Base-by-base conservation (phyloP, 2,797 vertebrate species). In the Anabacerthia variegaticeps region DNA sequence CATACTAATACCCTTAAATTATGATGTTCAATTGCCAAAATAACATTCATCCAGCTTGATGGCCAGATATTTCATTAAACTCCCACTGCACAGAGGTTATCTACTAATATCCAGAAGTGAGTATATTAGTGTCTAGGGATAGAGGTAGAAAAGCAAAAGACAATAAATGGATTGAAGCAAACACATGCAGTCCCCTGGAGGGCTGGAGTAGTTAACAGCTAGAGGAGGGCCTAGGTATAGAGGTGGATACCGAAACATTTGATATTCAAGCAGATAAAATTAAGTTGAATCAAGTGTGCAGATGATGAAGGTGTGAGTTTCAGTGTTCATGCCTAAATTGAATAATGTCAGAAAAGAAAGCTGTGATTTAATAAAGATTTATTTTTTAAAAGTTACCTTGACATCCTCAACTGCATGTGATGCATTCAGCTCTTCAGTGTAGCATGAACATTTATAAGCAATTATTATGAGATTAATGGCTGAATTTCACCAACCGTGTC, bases 401-500 rank as follows among this genome's bases (percentile, higher is more conserved):
- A 82, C 68, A 92, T 39, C 58, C 88, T 92, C 82, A 92, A 62
- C 93, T 95, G 48, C 82, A 88, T 88, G 49, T 20, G 48, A 67
- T 95, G 43, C 84, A 89, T 95, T 95, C 93, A 93, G 83, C 88
- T 97, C 85, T 87, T 93, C 85, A 94, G 63, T 93, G 77, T 92
- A 95, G 69, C 95, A 61, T 85, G 91, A 95, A 87, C 92, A 75
- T 93, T 95, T 97, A 89, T 95, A 96, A 97, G 72, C 89, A 96
- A 97, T 97, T 96, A 97, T 89, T 95, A 96, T 93, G 95, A 96
- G 93, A 95, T 94, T 95, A 96, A 93, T 96, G 94, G 59, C 68
- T 96, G 95, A 93, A 95, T 95, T 95, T 96, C n/a, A 89, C 85
- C 85, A 96, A 91, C 61, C 89, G 7, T 85, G 92, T 74, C 81